These are phyloP conservation scores for Semotilus atromaculatus DNA, from an alignment of 2,797 vertebrate species.

Conservation along the genomic window DNA sequence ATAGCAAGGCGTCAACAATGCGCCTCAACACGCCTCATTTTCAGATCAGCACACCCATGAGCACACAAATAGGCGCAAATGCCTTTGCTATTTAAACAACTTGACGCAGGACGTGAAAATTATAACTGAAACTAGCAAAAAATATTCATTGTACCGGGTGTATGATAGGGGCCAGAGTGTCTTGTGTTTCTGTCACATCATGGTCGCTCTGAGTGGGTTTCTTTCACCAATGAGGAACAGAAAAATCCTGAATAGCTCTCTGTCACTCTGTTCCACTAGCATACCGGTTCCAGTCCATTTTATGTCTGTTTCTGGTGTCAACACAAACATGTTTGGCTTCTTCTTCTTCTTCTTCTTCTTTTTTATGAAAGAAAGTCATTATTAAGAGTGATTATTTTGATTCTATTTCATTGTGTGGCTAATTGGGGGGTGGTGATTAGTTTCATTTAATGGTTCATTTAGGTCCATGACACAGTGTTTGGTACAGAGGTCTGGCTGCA, in stretches of 20 bases:
- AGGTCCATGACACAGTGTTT: neutral
- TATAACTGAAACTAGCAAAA: too few species aligned
- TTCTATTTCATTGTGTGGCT: neutral
- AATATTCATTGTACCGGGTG: too few species aligned
- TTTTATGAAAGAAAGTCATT: too few species aligned
- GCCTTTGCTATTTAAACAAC: too few species aligned
- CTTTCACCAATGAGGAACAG: neutral
- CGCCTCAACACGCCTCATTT: too few species aligned
- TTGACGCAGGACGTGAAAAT: too few species aligned
- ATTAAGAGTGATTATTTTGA: neutral
- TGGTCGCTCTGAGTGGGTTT: neutral
- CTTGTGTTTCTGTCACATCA: too few species aligned
- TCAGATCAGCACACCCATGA: too few species aligned
- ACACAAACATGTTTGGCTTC: neutral
- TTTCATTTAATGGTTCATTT: neutral
- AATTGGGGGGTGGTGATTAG: neutral
- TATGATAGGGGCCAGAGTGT: too few species aligned
- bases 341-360: neutral
- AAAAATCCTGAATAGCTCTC: neutral
- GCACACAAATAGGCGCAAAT: too few species aligned
- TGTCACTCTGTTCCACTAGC: neutral
- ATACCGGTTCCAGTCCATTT: neutral
- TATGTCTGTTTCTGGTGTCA: neutral
- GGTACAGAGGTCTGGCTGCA: slow-evolving; percentile 11
- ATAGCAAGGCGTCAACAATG: too few species aligned